These are phyloP conservation scores for Muscina levida DNA, from an alignment of 2,888 invertebrate species.

Conservation along the genomic window DNA sequence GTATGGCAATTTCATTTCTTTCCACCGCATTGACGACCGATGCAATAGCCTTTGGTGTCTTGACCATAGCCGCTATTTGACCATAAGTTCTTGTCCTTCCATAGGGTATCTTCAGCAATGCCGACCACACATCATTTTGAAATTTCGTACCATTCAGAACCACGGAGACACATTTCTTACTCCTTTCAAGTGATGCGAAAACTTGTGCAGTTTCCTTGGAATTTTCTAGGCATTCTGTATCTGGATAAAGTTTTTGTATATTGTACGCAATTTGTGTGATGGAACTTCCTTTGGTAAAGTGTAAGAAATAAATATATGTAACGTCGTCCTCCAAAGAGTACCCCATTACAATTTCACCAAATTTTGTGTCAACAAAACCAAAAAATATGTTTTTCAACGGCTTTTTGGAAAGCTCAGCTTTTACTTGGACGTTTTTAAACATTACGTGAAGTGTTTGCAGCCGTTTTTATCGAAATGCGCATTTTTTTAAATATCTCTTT, in stretches of 20 bases:
- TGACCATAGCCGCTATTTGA: constrained; percentile 71
- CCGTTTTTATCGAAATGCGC: too few relatives aligned
- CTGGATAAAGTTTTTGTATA: constrained; percentile 50
- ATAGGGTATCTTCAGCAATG: constrained; percentile 68
- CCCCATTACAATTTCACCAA: constrained; percentile 42
- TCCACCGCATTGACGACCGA: constrained; percentile 75
- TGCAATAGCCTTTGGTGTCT: constrained; percentile 72
- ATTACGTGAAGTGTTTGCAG: constrained; percentile 41
- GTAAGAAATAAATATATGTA: constrained; percentile 48
- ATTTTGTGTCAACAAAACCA: constrained; percentile 44
- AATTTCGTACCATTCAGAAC: constrained; percentile 72
- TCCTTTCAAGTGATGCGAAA: not conserved
- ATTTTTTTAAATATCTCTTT: too few relatives aligned
- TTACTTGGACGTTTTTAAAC: constrained; percentile 39
- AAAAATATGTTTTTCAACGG: constrained; percentile 20
- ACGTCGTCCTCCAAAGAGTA: constrained; percentile 16
- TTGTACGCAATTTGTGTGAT: constrained; percentile 29
- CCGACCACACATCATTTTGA: constrained; percentile 73
- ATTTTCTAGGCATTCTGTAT: constrained; percentile 22
- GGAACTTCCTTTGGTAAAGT: constrained; percentile 46
- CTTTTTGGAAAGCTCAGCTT: not conserved
- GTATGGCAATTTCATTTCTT: constrained; percentile 72
- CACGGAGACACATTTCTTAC: constrained; percentile 47
- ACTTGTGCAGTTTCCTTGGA: constrained; percentile 1
- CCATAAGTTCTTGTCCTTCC: constrained; percentile 72